Evolutionary conservation across 2,797 vertebrate species (phyloP), one percentile per base, ranked within the genome.

Genomic region (Lagocephalus sceleratus): DNA sequence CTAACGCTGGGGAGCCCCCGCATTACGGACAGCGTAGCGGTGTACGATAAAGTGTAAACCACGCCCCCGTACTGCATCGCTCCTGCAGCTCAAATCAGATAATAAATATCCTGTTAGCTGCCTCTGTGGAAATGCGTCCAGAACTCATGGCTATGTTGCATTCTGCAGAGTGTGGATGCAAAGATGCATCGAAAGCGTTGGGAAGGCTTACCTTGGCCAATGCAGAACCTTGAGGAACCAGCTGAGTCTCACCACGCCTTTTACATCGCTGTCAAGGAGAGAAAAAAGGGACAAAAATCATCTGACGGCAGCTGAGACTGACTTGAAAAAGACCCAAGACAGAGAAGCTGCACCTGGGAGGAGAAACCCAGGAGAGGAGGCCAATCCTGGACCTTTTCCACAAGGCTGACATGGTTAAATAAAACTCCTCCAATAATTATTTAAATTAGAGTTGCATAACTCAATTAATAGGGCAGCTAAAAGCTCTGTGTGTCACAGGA

Each of bases 191-290:
- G 47, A 52, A 45, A 51, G 55, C 23, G 26, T 50, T 38, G 21
- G 47, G 17, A 2, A 20, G 46, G 48, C 77, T 68, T 80, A 82
- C 75, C 79, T 73, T 63, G 57, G 64, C 60, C 54, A 60, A 66
- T 57, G 58, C 64, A 79, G 60, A 61, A 68, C 66, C 51, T 63
- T 63, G 52, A 40, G 3, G 15, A 71, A 71, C 54, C 75, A 70
- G 64, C 72, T 50, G 57, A 75, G 43, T 65, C 46, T 63, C 43
- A 0, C 22, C 9, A 3, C 9, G 2, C 49, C 57, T 55, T 50
- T 76, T 61, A 82, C 71, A 70, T 76, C 68, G 58, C 84, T 84
- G 56, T 61, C 43, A 50, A 62, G 68, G 57, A 60, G 17, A 60
- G n/a, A 8, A 32, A 41, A 25, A 9, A 5, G 42, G 41, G 21